Percentiles rank a stretch among this genome's conserved stretches.
Conservation (phyloP, 1,140 invertebrate species). For the Aphelenchoides besseyi region DNA sequence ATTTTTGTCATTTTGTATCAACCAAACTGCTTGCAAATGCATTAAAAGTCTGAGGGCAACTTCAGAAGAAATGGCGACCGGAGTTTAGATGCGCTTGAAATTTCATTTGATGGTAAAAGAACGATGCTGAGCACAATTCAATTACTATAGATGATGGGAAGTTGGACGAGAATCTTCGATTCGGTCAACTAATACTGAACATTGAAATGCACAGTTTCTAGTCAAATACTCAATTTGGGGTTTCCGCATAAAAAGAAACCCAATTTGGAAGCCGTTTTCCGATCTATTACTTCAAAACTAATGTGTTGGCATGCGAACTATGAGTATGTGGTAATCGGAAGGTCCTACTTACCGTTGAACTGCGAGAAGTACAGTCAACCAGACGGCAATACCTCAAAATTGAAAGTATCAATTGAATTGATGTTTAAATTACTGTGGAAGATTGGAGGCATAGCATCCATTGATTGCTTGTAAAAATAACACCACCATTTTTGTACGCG, state of each 20-base stretch:
- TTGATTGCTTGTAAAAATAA: slow-evolving; percentile 58
- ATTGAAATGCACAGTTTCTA: not conserved
- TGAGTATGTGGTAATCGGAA: too few relatives aligned
- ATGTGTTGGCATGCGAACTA: too few relatives aligned
- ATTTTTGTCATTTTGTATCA: slow-evolving; percentile 16
- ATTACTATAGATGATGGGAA: not conserved
- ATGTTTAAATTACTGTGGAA: slow-evolving; percentile 50
- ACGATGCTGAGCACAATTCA: not conserved
- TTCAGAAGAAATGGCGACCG: not conserved
- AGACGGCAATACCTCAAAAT: too few relatives aligned
- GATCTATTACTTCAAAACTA: not conserved
- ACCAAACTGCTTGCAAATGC: not conserved
- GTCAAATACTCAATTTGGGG: not conserved
- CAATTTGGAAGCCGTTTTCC: not conserved
- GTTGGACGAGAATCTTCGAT: too few relatives aligned
- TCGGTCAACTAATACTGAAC: not conserved
- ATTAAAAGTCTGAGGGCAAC: not conserved
- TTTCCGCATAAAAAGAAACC: too few relatives aligned
- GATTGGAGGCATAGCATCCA: slow-evolving; percentile 59
- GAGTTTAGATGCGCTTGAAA: not conserved
- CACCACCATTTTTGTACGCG: slow-evolving; percentile 59
- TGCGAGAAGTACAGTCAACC: slow-evolving; percentile 59
- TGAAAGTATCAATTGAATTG: too few relatives aligned
- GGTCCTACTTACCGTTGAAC: slow-evolving; percentile 49
- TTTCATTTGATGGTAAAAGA: not conserved